Evolutionary conservation across 2,797 vertebrate genomes (phyloP), one percentile per base, ranked within the genome.

Genomic region (Malurus leucopterus): DNA sequence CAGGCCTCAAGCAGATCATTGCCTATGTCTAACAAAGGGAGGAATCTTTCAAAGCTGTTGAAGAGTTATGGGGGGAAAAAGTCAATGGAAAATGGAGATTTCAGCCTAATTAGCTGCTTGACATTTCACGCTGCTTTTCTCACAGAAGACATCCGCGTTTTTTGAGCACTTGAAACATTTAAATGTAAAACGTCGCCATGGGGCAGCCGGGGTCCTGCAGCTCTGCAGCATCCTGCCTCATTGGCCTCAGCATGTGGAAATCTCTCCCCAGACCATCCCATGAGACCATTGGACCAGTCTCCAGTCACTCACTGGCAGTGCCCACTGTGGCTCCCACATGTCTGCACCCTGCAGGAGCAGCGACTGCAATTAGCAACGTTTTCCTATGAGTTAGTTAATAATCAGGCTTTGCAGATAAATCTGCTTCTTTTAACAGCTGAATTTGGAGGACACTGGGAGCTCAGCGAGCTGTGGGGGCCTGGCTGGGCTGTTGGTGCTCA

Each of bases 81-180:
- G 3, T 15, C 20, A n/a, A 6, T 36, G 44, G 46, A 50, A 89
- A 85, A 73, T 17, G 8, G 64, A 88, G 21, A 62, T 85, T 83
- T 83, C 79, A 80, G 32, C 62, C 65, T 86, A 86, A 82, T 91
- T 55, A 84, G 64, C 43, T 53, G 27, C 79, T 73, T 90, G 81
- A 63, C 81, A 79, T 90, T 91, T 91, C 74, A 53, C 0, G 3
- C 38, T 86, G 84, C 29, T 88, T 83, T 81, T 91, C 38, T 64
- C 58, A 71, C 47, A 75, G 43, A 62, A 78, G 84, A 69, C 5
- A 43, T 53, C 17, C 38, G 6, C 0, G 0, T 20, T 32, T 88
- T 86, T 82, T 57, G 44, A 86, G 22, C 53, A n/a, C 43, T 84
- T 46, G 22, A 91, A 88, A 54, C 30, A 20, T 41, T 82, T 58